Percentiles rank a stretch among this genome's conserved stretches.
Evolutionary conservation across 1,140 invertebrate genomes (phyloP).

Genomic region (Caenorhabditis inopinata): DNA sequence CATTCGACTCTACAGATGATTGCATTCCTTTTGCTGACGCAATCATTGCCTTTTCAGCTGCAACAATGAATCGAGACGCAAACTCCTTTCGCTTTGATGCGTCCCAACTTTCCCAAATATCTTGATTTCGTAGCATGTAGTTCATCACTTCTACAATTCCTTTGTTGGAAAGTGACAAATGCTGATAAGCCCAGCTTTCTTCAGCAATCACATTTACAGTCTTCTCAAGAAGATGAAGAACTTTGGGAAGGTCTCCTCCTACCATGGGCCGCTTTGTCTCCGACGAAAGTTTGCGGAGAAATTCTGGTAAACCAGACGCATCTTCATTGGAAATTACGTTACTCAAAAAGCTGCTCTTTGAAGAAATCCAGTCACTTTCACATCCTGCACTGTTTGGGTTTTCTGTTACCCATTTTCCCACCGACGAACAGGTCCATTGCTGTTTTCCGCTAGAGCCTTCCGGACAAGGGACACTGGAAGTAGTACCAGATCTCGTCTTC

Average conservation of each 20-base stretch:
- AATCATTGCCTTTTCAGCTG: neutral
- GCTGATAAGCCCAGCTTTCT: conserved; percentile 15
- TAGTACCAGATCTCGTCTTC: conserved; percentile 5
- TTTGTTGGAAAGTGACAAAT: neutral
- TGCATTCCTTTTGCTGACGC: neutral
- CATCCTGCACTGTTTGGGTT: neutral
- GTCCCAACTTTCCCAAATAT: conserved; percentile 20
- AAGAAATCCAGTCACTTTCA: neutral
- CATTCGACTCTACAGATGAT: neutral
- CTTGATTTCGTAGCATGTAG: neutral
- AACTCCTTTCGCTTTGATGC: neutral
- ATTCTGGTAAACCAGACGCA: neutral
- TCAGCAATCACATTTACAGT: conserved; percentile 14
- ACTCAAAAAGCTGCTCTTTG: neutral
- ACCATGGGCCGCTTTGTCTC: conserved; percentile 30
- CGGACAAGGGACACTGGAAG: conserved; percentile 7
- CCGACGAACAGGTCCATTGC: neutral
- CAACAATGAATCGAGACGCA: neutral
- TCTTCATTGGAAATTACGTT: neutral
- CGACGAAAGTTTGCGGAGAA: neutral
- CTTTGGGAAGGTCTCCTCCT: conserved; percentile 30
- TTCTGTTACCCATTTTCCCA: neutral
- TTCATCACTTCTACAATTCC: conserved; percentile 11
- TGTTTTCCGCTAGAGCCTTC: neutral
- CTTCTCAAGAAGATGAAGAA: conserved; percentile 29